Conservation (phyloP, 1,140 invertebrate genomes). For the Sarcophaga peregrina region DNA sequence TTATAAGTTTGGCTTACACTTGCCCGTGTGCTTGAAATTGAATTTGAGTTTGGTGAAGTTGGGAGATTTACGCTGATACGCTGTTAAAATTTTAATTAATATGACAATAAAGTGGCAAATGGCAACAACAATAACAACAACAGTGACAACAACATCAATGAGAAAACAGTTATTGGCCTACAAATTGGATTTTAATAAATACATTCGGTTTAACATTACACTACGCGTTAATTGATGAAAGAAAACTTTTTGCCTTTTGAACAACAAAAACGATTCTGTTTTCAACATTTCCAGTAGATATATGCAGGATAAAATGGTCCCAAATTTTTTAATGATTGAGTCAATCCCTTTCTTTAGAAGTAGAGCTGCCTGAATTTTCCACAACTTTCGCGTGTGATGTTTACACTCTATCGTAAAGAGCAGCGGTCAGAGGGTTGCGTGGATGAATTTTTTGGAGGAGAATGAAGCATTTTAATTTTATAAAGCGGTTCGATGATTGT, state of each 20-base stretch:
- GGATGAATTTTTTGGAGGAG: no score
- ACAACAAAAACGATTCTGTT: no score
- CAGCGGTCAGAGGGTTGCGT: no score
- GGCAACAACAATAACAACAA: not conserved
- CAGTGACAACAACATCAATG: not conserved
- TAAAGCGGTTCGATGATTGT: no score
- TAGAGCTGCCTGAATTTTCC: no score
- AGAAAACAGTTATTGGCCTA: constrained; percentile 39
- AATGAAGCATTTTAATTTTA: no score
- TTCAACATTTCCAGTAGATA: no score
- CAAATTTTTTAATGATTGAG: no score
- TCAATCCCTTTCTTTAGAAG: no score
- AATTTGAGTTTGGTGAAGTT: constrained; percentile 21
- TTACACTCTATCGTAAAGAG: no score
- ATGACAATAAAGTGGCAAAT: not conserved
- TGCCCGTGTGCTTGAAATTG: not conserved
- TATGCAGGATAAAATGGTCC: no score
- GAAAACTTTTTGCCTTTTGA: not conserved
- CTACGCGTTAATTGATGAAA: not conserved
- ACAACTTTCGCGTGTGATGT: no score
- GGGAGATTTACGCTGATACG: constrained; percentile 31
- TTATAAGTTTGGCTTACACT: not conserved
- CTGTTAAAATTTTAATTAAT: constrained; percentile 41
- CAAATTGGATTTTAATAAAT: constrained; percentile 39
- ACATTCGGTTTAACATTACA: not conserved